Conservation (phyloP, 64 coral and sea anemone species). For the Pachyseris speciosa region DNA sequence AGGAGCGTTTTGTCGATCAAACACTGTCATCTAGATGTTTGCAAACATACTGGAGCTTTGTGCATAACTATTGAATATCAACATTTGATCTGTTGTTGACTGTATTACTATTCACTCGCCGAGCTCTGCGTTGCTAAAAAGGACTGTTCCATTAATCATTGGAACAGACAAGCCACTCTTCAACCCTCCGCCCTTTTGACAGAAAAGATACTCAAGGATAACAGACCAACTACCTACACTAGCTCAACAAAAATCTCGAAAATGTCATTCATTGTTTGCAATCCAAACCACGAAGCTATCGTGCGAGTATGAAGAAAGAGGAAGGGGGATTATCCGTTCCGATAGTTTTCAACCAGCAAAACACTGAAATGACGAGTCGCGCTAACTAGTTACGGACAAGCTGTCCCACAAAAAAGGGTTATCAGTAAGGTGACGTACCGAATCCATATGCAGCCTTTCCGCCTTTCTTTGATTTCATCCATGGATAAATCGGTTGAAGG, state of each 20-base stretch:
- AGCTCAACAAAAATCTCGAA: slow-evolving; percentile 30
- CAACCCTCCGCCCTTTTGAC: slow-evolving; percentile 45
- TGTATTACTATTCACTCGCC: not conserved
- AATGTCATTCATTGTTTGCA: slow-evolving; percentile 40
- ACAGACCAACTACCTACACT: not conserved
- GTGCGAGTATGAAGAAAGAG: not conserved
- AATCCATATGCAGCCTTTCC: slow-evolving; percentile 56
- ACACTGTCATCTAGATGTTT: slow-evolving; percentile 3
- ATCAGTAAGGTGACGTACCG: slow-evolving; percentile 26
- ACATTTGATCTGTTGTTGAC: slow-evolving; percentile 31
- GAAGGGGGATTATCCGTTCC: slow-evolving; percentile 9
- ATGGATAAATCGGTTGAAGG: slow-evolving; percentile 92
- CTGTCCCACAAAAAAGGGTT: slow-evolving; percentile 48
- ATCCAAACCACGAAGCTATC: not conserved
- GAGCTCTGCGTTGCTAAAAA: not conserved
- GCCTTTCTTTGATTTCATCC: slow-evolving; percentile 96
- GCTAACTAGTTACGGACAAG: slow-evolving; percentile 66
- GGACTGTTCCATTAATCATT: slow-evolving; percentile 33
- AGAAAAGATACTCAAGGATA: slow-evolving; percentile 27
- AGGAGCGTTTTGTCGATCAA: not conserved
- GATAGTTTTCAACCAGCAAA: not conserved
- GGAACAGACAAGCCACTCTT: slow-evolving; percentile 23
- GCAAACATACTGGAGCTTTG: not conserved
- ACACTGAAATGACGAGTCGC: not conserved
- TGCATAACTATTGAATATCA: not conserved